phyloP scores from a whole-genome alignment of 53 echinoderm and acorn worm species.

The Holothuria scabra region DNA sequence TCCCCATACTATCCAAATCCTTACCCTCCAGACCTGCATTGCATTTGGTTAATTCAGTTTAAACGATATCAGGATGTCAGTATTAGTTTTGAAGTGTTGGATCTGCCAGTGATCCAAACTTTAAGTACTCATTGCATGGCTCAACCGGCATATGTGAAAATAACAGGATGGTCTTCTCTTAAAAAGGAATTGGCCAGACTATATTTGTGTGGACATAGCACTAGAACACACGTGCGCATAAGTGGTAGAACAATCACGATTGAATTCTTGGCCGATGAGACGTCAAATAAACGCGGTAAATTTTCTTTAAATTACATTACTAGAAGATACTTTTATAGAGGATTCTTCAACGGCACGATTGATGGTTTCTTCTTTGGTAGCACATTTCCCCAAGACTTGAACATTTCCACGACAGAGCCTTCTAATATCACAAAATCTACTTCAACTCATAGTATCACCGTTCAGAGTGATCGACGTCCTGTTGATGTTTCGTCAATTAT shows the following conservation, averaged over 20 bases:
- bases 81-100: background rate
- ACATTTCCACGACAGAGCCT: no score
- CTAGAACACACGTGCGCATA: background rate
- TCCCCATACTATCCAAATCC: background rate
- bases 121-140: background rate
- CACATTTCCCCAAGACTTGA: no score
- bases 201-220: background rate
- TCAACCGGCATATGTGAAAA: conserved; percentile 9
- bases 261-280: background rate
- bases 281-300: background rate
- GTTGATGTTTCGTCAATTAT: no score
- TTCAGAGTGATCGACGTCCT: no score
- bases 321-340: background rate
- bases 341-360: background rate
- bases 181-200: conserved; percentile 6
- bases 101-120: background rate
- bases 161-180: conserved; percentile 24
- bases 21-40: background rate
- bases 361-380: no score
- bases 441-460: no score
- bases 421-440: no score
- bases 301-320: conserved; percentile 23
- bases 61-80: background rate
- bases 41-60: no score
- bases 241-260: background rate